A percentile compares a stretch with the other conserved stretches of the same genome.
phyloP scores from a whole-genome alignment of 2,113 vertebrate species.

The Cyprinodon variegatus region DNA sequence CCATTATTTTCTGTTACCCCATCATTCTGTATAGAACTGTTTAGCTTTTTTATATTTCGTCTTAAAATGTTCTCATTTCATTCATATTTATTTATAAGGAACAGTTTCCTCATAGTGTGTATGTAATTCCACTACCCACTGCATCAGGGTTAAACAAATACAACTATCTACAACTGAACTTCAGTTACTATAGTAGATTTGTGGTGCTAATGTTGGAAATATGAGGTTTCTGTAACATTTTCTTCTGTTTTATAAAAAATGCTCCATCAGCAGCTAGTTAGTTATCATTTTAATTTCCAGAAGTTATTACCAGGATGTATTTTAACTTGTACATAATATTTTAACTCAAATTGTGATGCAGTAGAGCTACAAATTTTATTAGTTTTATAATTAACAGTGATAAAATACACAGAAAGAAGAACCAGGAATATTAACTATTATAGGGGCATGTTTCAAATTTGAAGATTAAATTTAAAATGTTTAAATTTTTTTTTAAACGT shows the following conservation, averaged over 20 bases:
- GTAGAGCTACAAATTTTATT: constrained; percentile 70
- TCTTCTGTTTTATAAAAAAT: constrained; percentile 44
- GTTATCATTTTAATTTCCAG: constrained; percentile 44
- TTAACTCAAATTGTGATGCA: constrained; percentile 61
- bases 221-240: constrained; percentile 16
- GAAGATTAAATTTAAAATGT: not conserved
- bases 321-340: constrained; percentile 88
- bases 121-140: constrained; percentile 74
- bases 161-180: constrained; percentile 26
- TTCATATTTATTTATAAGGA: constrained; percentile 54
- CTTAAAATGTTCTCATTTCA: constrained; percentile 1
- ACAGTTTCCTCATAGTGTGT: constrained; percentile 23
- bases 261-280: constrained; percentile 18
- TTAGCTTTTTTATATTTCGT: constrained; percentile 17
- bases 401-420: constrained; percentile 46
- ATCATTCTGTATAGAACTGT: constrained; percentile 15
- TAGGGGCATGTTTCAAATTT: not conserved
- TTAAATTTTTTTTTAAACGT: not conserved
- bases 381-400: constrained; percentile 72
- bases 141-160: constrained; percentile 71
- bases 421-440: not conserved
- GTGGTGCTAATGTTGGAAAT: constrained; percentile 39
- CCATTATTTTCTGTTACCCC: constrained; percentile 28
- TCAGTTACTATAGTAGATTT: constrained; percentile 19
- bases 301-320: constrained; percentile 88